These are phyloP conservation scores for Rhamphomyia laevipes DNA, from an alignment of 2,888 invertebrate genomes.

Conservation along the genomic window DNA sequence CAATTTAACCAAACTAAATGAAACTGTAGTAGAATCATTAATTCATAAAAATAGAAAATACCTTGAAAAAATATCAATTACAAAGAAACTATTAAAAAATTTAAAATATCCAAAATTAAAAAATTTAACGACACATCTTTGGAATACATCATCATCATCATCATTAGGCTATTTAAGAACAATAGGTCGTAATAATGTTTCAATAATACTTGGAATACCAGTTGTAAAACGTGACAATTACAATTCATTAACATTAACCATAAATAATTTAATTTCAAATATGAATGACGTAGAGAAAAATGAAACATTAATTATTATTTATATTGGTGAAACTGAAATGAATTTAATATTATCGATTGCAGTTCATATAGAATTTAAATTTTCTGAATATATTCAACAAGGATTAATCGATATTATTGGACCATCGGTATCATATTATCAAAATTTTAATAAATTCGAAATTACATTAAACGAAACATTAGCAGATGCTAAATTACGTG, in stretches of 20 bases:
- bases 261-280: constrained; percentile 70
- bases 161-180: constrained; percentile 68
- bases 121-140: constrained; percentile 76
- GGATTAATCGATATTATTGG: constrained; percentile 84
- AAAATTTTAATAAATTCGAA: constrained; percentile 63
- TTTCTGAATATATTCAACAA: constrained; percentile 57
- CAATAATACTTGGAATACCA: constrained; percentile 73
- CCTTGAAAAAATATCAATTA: constrained; percentile 40
- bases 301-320: constrained; percentile 72
- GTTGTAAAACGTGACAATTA: constrained; percentile 82
- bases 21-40: constrained; percentile 25
- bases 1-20: constrained; percentile 8
- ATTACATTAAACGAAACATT: constrained; percentile 69
- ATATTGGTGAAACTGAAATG: constrained; percentile 75
- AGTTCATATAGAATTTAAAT: constrained; percentile 63
- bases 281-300: constrained; percentile 59
- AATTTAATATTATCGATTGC: constrained; percentile 64
- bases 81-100: constrained; percentile 38
- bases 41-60: constrained; percentile 38
- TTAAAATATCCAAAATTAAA: constrained; percentile 68
- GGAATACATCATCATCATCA: constrained; percentile 64
- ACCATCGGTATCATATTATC: constrained; percentile 77
- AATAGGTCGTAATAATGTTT: constrained; percentile 59
- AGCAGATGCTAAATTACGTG: constrained; percentile 80
- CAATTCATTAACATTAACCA: constrained; percentile 71